Base-by-base conservation (phyloP, 2,888 invertebrate species). In the Agrenia bidenticulata region DNA sequence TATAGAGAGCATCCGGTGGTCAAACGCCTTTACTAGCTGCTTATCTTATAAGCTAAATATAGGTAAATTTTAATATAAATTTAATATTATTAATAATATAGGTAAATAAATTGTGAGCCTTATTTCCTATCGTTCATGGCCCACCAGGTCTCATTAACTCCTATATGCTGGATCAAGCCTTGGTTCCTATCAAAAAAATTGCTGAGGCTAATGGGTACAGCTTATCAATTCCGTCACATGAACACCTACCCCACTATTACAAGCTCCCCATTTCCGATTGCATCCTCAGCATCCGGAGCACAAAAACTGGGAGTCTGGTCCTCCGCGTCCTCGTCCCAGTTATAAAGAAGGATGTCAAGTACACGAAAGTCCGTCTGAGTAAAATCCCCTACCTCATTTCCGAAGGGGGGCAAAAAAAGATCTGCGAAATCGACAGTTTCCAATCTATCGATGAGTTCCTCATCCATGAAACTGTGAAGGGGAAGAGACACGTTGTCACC, bases 201-300 rank as follows among this genome's bases (percentile, higher is more conserved):
- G 24, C 67, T 0, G 23, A 41, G 1, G 62, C 39, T 7, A 56
- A 15, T 19, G 70, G 70, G 19, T 70, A 67, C 32, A 67, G 39
- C 7, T 60, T 70, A 37, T 57, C 66, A 4, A 26, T 70, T 5
- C 70, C 70, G 1, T 58, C 66, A 19, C 54, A 62, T 45, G 58
- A 55, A 17, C 41, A 55, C 13, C 55, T 70, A 21, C 66, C 70
- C 1, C 70, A 67, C 17, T 70, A 70, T 51, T 67, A 70, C 63
- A 58, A 62, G 5, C 26, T 66, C n/a, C 70, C 70, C n/a, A 58
- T 70, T 13, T 61, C 61, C 21, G 67, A 70, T 51, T 70, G 70
- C 50, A 62, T 67, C 15, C 42, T 70, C 5, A 64, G 64, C 4
- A 37, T 64, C 37, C 37, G 51, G 26, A 56, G 42, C 39, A 7